Conservation (phyloP, 1,140 invertebrate genomes). For the Eubasilissa regina region DNA sequence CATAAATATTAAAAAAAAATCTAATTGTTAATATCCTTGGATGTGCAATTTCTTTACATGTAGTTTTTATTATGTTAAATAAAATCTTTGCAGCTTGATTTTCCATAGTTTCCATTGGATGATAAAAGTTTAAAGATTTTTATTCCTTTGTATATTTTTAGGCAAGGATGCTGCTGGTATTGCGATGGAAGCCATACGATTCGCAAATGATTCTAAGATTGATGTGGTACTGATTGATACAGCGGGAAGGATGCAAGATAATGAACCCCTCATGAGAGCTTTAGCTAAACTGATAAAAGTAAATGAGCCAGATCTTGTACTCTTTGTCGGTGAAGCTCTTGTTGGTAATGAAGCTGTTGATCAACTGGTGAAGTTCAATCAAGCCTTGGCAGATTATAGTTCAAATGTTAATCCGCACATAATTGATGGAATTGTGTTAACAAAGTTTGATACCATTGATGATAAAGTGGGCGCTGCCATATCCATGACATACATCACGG, state of each 20-base stretch:
- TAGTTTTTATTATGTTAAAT: too few relatives aligned
- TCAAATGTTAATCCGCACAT: slow-evolving; percentile 88
- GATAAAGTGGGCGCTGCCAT: slow-evolving; percentile 99
- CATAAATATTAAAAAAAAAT: too few relatives aligned
- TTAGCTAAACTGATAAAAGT: slow-evolving; percentile 91
- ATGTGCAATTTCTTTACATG: too few relatives aligned
- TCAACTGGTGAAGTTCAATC: slow-evolving; percentile 99
- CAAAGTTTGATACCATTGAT: slow-evolving; percentile 99
- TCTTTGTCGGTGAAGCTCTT: slow-evolving; percentile 99
- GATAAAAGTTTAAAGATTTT: not conserved
- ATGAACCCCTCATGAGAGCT: slow-evolving; percentile 98
- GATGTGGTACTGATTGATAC: slow-evolving; percentile 98
- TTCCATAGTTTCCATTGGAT: not conserved
- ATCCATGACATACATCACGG: slow-evolving; percentile 99
- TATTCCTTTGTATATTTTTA: slow-evolving; percentile 63
- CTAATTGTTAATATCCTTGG: too few relatives aligned
- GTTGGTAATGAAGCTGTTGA: slow-evolving; percentile 99
- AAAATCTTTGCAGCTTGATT: too few relatives aligned
- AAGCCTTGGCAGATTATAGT: slow-evolving; percentile 93
- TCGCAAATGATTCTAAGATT: slow-evolving; percentile 84
- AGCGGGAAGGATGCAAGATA: slow-evolving; percentile 99
- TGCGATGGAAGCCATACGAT: slow-evolving; percentile 96
- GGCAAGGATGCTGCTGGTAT: slow-evolving; percentile 99
- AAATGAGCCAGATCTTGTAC: slow-evolving; percentile 96
- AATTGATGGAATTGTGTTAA: slow-evolving; percentile 98